These are phyloP conservation scores for Leucophenga maculata DNA, from an alignment of 2,888 invertebrate species.

Conservation along the genomic window DNA sequence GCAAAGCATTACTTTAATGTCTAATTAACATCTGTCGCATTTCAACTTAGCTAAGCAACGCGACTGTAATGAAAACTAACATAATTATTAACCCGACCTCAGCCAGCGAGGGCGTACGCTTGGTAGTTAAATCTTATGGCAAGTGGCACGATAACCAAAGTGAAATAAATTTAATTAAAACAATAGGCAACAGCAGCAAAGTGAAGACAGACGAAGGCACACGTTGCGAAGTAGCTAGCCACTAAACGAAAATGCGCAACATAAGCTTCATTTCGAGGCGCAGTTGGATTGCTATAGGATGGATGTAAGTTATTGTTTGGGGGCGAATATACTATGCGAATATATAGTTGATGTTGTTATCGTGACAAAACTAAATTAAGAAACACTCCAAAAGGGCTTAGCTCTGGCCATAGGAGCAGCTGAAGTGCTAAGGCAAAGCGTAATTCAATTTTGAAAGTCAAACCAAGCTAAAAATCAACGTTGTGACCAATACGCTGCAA, in stretches of 20 bases:
- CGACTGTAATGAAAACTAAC: constrained; percentile 32
- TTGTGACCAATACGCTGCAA: constrained; percentile 23
- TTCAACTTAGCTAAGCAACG: not conserved
- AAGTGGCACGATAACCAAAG: constrained; percentile 6
- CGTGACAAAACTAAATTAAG: constrained; percentile 62
- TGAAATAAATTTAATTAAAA: constrained; percentile 58
- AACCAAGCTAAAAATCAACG: constrained; percentile 10
- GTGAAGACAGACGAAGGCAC: constrained; percentile 34
- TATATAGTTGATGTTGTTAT: constrained; percentile 43
- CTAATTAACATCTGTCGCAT: constrained; percentile 14
- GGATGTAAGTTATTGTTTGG: not conserved
- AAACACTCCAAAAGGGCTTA: constrained; percentile 29
- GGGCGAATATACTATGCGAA: constrained; percentile 18
- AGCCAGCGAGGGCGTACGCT: not conserved
- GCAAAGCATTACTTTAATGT: not conserved
- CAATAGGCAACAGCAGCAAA: constrained; percentile 35
- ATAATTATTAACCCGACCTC: constrained; percentile 40
- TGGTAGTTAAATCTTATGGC: constrained; percentile 1
- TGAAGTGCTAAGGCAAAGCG: constrained; percentile 21
- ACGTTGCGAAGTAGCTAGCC: not conserved
- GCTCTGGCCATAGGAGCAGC: not conserved
- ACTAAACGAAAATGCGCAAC: not conserved
- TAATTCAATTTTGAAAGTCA: constrained; percentile 45
- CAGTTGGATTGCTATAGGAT: not conserved
- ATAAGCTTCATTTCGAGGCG: not conserved